A percentile compares a stretch with the other conserved stretches of the same genome.
Evolutionary conservation across 2,888 invertebrate genomes (phyloP).

Genomic region (Cancer borealis): DNA sequence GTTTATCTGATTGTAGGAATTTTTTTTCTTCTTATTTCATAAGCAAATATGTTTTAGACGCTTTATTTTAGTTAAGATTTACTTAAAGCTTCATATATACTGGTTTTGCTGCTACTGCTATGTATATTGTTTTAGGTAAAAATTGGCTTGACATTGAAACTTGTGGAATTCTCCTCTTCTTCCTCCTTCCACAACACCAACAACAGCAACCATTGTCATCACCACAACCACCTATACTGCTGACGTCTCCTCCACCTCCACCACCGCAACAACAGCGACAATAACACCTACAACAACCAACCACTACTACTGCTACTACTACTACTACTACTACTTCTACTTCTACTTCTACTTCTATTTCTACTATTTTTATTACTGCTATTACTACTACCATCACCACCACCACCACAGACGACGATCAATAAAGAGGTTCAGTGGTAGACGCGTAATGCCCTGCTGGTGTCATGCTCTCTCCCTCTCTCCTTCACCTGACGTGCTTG

Average conservation of each 20-base stretch:
- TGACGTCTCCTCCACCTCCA: not conserved
- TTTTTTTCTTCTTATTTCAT: not conserved
- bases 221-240: not conserved
- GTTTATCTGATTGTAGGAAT: not conserved
- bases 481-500: not conserved
- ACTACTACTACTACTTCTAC: slow-evolving; percentile 14
- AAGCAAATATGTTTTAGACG: too few species aligned
- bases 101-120: too few species aligned
- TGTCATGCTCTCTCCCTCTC: not conserved
- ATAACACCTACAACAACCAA: too few species aligned
- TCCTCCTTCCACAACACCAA: not conserved
- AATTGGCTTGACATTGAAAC: too few species aligned
- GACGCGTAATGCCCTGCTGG: not conserved
- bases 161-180: not conserved
- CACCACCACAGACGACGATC: not conserved
- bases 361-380: not conserved
- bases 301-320: not conserved
- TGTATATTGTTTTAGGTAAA: too few species aligned
- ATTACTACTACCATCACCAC: not conserved
- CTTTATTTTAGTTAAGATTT: too few species aligned
- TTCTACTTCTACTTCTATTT: not conserved
- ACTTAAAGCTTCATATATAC: too few species aligned
- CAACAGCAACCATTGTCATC: not conserved
- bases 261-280: too few species aligned
- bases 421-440: not conserved